Evolutionary conservation across 2,797 vertebrate species (phyloP).

Genomic region (Bufotes viridis): DNA sequence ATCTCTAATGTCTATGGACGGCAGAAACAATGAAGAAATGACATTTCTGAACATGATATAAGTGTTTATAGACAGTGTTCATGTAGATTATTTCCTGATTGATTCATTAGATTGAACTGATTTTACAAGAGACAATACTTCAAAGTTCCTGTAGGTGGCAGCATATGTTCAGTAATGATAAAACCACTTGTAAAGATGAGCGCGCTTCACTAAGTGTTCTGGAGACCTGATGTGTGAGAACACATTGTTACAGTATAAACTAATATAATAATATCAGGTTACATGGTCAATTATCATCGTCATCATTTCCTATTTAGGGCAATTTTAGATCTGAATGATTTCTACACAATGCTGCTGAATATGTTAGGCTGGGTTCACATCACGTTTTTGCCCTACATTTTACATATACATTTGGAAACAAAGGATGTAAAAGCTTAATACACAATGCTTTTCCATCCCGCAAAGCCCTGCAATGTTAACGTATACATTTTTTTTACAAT

Average conservation of each 20-base stretch:
- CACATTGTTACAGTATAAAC: background rate
- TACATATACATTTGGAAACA: too few relatives aligned
- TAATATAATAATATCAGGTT: background rate
- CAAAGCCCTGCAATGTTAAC: too few relatives aligned
- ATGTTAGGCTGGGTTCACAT: too few relatives aligned
- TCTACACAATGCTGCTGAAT: too few relatives aligned
- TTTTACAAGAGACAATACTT: background rate
- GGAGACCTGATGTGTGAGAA: background rate
- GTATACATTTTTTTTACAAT: too few relatives aligned
- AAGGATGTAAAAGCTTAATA: too few relatives aligned
- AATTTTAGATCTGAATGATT: too few relatives aligned
- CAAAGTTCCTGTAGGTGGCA: slow-evolving; percentile 36
- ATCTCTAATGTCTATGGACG: too few relatives aligned
- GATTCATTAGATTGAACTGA: background rate
- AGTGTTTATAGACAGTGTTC: background rate
- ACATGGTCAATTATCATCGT: background rate
- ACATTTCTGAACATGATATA: background rate
- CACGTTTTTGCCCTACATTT: too few relatives aligned
- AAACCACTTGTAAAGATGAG: background rate
- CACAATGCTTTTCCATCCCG: too few relatives aligned
- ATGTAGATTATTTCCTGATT: background rate
- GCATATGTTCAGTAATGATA: slow-evolving; percentile 36
- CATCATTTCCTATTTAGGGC: background rate
- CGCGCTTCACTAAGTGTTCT: background rate
- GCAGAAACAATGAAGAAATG: background rate